Evolutionary conservation across 2,113 vertebrate species (phyloP).

Genomic region (Pipa parva): DNA sequence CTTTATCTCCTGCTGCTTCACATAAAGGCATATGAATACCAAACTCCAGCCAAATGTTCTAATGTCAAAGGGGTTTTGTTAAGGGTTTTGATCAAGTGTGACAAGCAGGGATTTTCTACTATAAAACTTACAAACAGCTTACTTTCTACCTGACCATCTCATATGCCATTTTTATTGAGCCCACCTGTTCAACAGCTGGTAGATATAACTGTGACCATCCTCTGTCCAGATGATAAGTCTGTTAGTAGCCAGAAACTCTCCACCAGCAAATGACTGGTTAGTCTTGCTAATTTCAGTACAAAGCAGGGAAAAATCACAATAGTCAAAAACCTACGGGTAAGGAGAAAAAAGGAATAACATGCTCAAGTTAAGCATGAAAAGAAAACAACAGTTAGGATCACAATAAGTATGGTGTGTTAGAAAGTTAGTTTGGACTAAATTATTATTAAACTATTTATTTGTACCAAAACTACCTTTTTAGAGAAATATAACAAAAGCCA

Average conservation of each 20-base stretch:
- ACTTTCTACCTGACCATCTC: conserved; percentile 69
- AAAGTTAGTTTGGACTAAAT: too few species aligned
- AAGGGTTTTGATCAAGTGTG: conserved; percentile 69
- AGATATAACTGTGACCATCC: conserved; percentile 69
- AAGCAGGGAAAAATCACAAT: conserved; percentile 72
- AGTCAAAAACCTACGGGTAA: conserved; percentile 67
- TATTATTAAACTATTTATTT: too few species aligned
- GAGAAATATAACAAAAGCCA: too few species aligned
- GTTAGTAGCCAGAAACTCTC: conserved; percentile 68
- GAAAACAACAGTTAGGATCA: not conserved
- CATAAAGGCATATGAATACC: conserved; percentile 65
- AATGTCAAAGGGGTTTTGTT: conserved; percentile 70
- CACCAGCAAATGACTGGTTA: conserved; percentile 62
- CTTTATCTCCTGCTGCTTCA: conserved; percentile 62
- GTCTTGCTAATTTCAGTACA: conserved; percentile 56
- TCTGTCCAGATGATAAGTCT: conserved; percentile 72
- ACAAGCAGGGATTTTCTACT: conserved; percentile 66
- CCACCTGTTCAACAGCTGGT: conserved; percentile 84
- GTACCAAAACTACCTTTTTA: too few species aligned
- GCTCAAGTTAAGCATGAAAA: too few species aligned
- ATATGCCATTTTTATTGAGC: conserved; percentile 60
- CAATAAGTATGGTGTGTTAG: too few species aligned
- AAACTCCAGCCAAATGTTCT: conserved; percentile 62
- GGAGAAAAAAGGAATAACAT: conserved; percentile 8
- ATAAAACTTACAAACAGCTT: conserved; percentile 68